Percentiles rank a stretch among this genome's conserved stretches.
phyloP scores from a whole-genome alignment of 2,797 vertebrate species.

The Dallia pectoralis region DNA sequence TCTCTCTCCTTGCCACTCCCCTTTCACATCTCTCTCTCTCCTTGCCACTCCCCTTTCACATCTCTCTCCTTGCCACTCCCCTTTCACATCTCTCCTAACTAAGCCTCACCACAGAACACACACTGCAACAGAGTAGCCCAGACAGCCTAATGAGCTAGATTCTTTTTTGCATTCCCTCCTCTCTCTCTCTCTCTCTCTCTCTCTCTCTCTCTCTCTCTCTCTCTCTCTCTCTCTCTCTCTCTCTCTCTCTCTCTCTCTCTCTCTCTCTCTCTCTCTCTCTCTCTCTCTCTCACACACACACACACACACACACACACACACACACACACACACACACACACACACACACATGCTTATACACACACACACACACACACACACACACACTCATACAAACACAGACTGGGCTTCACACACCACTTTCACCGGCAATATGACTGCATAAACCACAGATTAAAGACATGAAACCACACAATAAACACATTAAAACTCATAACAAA shows the following conservation, averaged over 20 bases:
- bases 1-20: too few species aligned
- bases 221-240: too few species aligned
- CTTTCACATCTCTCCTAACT: too few species aligned
- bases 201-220: too few species aligned
- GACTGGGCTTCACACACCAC: slow-evolving; percentile 16
- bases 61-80: too few species aligned
- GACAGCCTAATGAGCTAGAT: neutral
- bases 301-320: slow-evolving; percentile 16
- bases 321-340: slow-evolving; percentile 28
- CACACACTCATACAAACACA: neutral
- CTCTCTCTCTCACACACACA: neutral
- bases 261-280: too few species aligned
- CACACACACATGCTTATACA: slow-evolving; percentile 8
- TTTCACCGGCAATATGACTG: slow-evolving; percentile 24
- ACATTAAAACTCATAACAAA: slow-evolving; percentile 7
- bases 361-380: neutral
- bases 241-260: too few species aligned
- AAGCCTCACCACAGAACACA: slow-evolving; percentile 10
- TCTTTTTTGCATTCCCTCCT: too few species aligned
- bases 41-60: neutral
- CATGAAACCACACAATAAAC: slow-evolving; percentile 1
- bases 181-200: too few species aligned
- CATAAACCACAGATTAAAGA: neutral
- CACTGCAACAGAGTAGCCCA: neutral
- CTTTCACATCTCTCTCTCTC: neutral